These are phyloP conservation scores for Sanderia malayensis DNA, from an alignment of 30 jellyfish, hydroid and myxozoan species.

Conservation along the genomic window DNA sequence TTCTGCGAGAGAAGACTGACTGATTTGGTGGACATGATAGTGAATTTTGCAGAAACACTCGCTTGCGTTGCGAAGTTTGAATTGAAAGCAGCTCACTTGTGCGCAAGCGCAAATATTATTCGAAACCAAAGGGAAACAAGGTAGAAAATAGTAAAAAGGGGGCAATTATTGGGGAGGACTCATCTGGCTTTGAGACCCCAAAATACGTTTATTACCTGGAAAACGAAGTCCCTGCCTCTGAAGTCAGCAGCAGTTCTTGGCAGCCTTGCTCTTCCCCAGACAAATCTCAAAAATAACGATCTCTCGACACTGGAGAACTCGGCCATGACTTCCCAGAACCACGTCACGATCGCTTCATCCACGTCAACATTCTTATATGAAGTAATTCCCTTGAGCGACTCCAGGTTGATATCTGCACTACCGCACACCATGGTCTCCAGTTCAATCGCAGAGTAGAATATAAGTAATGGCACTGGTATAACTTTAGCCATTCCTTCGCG, in stretches of 20 bases:
- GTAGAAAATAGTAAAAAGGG: too few relatives aligned
- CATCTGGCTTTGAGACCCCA: too few relatives aligned
- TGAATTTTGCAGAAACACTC: too few relatives aligned
- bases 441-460: slow-evolving; percentile 68
- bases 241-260: slow-evolving; percentile 91
- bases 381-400: slow-evolving; percentile 70
- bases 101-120: too few relatives aligned
- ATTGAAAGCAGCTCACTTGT: too few relatives aligned
- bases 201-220: slow-evolving; percentile 74
- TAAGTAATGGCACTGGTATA: slow-evolving; percentile 73
- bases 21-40: too few relatives aligned
- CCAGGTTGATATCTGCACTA: slow-evolving; percentile 80
- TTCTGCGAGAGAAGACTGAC: too few relatives aligned
- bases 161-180: too few relatives aligned
- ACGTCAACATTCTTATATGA: slow-evolving; percentile 73
- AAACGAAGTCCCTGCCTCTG: slow-evolving; percentile 86
- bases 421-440: slow-evolving; percentile 92
- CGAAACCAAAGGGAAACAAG: too few relatives aligned
- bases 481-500: slow-evolving; percentile 86
- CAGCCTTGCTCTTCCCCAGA: slow-evolving; percentile 93
- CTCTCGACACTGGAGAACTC: slow-evolving; percentile 79
- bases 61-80: too few relatives aligned
- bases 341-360: slow-evolving; percentile 56
- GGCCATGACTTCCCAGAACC: slow-evolving; percentile 94
- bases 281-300: slow-evolving; percentile 85